Conservation (phyloP, 2,113 vertebrate species). For the Vanacampus margaritifer region DNA sequence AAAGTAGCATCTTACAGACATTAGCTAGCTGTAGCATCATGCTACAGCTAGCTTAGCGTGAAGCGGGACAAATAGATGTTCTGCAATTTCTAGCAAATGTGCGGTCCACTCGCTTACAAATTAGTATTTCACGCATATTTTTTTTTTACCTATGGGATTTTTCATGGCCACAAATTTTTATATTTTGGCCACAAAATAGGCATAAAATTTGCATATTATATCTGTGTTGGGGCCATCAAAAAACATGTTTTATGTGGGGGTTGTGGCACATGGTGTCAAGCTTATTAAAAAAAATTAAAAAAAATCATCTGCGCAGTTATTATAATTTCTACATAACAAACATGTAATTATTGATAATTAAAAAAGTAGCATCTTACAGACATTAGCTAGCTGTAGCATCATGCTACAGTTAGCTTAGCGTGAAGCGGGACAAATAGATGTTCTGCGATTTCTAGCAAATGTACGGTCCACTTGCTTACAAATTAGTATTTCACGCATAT, state of each 20-base stretch:
- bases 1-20: no score
- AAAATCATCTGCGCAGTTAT: slow-evolving; percentile 25
- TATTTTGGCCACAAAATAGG: neutral
- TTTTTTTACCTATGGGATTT: neutral
- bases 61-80: neutral
- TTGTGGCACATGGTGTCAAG: neutral
- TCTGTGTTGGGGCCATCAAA: neutral
- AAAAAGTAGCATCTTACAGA: no score
- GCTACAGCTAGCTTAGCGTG: no score
- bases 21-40: no score
- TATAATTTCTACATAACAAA: slow-evolving; percentile 26
- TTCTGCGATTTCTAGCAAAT: neutral
- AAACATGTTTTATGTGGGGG: neutral
- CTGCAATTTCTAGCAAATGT: neutral
- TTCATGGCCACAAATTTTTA: neutral
- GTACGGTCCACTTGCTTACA: neutral
- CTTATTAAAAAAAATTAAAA: neutral
- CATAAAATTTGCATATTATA: neutral
- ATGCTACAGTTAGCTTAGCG: no score
- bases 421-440: neutral
- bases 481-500: neutral
- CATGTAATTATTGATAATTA: slow-evolving; percentile 53
- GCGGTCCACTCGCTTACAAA: neutral
- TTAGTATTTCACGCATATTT: neutral
- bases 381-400: no score